Conservation (phyloP, 2,113 vertebrate genomes). For the Myrmophylax atrothorax region DNA sequence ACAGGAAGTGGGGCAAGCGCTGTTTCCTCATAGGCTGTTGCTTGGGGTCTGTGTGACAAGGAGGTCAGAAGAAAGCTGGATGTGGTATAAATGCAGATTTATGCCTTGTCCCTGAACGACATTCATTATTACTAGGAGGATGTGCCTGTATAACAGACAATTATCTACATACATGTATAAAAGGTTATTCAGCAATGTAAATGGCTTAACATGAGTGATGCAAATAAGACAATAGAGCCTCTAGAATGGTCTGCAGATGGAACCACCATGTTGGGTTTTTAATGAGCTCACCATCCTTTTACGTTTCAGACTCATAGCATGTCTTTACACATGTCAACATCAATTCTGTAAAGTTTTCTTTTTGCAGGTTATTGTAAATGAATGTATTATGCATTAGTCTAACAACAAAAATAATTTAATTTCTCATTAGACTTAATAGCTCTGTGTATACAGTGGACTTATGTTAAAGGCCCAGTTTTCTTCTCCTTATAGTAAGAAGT, state of each 20-base stretch:
- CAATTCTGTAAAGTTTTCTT: not conserved
- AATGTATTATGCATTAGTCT: not conserved
- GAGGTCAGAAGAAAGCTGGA: not conserved
- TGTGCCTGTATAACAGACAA: not conserved
- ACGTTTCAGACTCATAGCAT: not conserved
- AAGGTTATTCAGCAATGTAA: not conserved
- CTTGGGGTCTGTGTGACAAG: not conserved
- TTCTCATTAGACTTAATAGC: not conserved
- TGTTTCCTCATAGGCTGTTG: not conserved
- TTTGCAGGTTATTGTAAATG: not conserved
- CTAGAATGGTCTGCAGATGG: not conserved
- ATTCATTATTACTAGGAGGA: not conserved
- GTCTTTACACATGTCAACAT: not conserved
- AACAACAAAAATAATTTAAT: slow-evolving; percentile 22
- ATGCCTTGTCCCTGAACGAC: not conserved
- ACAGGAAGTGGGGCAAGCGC: not conserved
- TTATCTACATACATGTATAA: not conserved
- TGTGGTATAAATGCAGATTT: not conserved
- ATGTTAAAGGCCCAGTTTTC: not conserved
- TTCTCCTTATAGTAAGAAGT: not conserved
- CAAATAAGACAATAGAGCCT: not conserved
- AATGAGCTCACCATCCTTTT: slow-evolving; percentile 19
- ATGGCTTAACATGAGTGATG: not conserved
- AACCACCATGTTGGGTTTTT: not conserved
- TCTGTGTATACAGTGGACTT: not conserved